phyloP scores from a whole-genome alignment of 2,888 invertebrate species.

The Hirtodrosophila histrioides region DNA sequence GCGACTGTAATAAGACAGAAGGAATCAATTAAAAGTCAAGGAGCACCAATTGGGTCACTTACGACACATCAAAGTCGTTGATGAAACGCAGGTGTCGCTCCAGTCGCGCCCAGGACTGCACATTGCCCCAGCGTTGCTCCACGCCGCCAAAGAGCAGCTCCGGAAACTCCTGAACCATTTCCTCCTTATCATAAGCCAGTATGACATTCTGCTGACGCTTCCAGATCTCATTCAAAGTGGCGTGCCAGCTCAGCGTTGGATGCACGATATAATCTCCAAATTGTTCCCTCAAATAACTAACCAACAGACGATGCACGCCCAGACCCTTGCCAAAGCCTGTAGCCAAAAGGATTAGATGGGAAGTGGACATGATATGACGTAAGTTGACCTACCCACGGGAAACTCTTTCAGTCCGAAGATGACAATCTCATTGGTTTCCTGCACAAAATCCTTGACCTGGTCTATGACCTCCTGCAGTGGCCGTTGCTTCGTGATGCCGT shows the following conservation, averaged over 20 bases:
- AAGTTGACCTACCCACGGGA: slow-evolving; percentile 85
- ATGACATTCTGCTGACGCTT: slow-evolving; percentile 85
- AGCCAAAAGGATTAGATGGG: background rate
- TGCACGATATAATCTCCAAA: slow-evolving; percentile 85
- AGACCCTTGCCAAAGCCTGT: slow-evolving; percentile 84
- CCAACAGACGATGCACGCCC: slow-evolving; percentile 85
- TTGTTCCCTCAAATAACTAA: slow-evolving; percentile 85
- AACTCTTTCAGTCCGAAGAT: slow-evolving; percentile 87
- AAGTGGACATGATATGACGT: background rate
- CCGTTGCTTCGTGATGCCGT: slow-evolving; percentile 85
- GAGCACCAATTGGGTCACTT: slow-evolving; percentile 57
- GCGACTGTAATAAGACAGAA: slow-evolving; percentile 51
- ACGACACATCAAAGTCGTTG: slow-evolving; percentile 77
- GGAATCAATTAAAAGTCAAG: background rate
- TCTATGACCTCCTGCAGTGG: slow-evolving; percentile 85
- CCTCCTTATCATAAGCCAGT: slow-evolving; percentile 85
- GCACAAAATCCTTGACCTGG: slow-evolving; percentile 86
- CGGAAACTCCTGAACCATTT: slow-evolving; percentile 82
- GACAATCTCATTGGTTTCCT: slow-evolving; percentile 86
- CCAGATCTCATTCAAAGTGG: slow-evolving; percentile 85
- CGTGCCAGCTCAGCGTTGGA: slow-evolving; percentile 85
- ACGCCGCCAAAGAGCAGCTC: slow-evolving; percentile 86
- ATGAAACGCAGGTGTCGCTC: slow-evolving; percentile 85
- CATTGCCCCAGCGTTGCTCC: slow-evolving; percentile 89
- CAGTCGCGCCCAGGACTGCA: slow-evolving; percentile 85